These are phyloP conservation scores for Salminus brasiliensis DNA, from an alignment of 2,113 vertebrate genomes.

Conservation along the genomic window DNA sequence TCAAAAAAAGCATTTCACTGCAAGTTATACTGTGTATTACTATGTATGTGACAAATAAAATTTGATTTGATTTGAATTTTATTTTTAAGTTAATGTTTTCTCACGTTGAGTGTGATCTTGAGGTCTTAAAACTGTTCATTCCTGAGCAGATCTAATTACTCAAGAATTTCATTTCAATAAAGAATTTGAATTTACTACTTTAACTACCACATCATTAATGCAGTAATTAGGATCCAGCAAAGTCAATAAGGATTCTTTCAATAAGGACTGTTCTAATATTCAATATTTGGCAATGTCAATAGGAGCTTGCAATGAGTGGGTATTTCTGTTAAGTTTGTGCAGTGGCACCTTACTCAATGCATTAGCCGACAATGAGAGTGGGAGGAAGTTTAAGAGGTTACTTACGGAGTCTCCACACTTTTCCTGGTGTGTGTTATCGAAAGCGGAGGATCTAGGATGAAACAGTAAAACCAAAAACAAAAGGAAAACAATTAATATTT, in stretches of 20 bases:
- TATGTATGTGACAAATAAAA: no score
- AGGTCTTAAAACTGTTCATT: background rate
- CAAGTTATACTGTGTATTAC: no score
- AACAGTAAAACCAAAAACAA: slow-evolving; percentile 37
- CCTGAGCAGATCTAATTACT: background rate
- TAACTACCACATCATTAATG: background rate
- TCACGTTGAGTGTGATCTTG: background rate
- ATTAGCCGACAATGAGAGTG: background rate
- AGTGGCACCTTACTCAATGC: background rate
- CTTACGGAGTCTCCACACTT: slow-evolving; percentile 98
- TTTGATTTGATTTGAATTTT: no score
- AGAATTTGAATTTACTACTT: no score
- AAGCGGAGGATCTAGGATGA: slow-evolving; percentile 90
- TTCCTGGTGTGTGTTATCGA: slow-evolving; percentile 98
- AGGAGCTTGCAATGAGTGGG: slow-evolving; percentile 20
- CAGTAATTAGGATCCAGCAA: slow-evolving; percentile 5
- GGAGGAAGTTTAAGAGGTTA: slow-evolving; percentile 59
- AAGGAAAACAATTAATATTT: slow-evolving; percentile 8
- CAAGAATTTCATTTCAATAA: background rate
- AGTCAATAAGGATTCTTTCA: background rate
- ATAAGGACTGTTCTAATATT: no score
- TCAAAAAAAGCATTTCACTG: no score
- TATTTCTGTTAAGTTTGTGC: slow-evolving; percentile 16
- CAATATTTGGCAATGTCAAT: no score
- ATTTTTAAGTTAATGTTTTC: background rate